Base-by-base conservation (phyloP, 2,797 vertebrate species). In the Caiman crocodilus region DNA sequence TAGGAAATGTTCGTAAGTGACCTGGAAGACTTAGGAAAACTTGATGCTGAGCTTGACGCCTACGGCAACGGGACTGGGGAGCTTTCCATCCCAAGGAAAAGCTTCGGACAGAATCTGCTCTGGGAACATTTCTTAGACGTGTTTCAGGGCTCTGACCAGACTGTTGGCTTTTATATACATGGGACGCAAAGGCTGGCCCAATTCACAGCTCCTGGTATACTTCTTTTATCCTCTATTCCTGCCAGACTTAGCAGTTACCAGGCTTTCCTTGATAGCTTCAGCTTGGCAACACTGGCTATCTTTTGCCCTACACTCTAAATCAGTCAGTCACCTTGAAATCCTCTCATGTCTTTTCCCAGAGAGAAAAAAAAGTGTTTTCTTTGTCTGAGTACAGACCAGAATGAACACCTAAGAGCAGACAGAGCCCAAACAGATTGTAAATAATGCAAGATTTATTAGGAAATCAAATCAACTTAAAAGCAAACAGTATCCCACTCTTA, bases 1-100 rank as follows among this genome's bases (percentile, higher is more conserved):
- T 57, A 64, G 28, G 6, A 76, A 32, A 84, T 0, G 0, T 21
- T 26, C 64, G 6, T 69, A 81, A 83, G 14, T 1, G 0, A n/a
- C 71, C 78, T 11, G 50, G 50, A 21, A 77, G 59, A 14, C 28
- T 71, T 82, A 25, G 63, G 75, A 84, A 71, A 60, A 71, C 64
- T 61, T n/a, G 13, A 20, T 55, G 67, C 23, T 59, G 4, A 82
- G 30, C 57, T 69, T n/a, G 67, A 87, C 83, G 23, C 12, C 78
- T 60, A 28, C 55, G 21, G 30, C 71, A 60, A 14, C 16, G 61
- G 23, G 57, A 88, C 57, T 65, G 21, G 16, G 58, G 61, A 76
- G 75, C 58, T 26, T 71, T 0, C 0, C 23, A n/a, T 82, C 77
- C 12, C 3, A 9, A 79, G 26, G 64, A 76, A 61, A 25, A 3